Evolutionary conservation across 2,888 invertebrate species (phyloP).

Genomic region (Patella ulyssiponensis): DNA sequence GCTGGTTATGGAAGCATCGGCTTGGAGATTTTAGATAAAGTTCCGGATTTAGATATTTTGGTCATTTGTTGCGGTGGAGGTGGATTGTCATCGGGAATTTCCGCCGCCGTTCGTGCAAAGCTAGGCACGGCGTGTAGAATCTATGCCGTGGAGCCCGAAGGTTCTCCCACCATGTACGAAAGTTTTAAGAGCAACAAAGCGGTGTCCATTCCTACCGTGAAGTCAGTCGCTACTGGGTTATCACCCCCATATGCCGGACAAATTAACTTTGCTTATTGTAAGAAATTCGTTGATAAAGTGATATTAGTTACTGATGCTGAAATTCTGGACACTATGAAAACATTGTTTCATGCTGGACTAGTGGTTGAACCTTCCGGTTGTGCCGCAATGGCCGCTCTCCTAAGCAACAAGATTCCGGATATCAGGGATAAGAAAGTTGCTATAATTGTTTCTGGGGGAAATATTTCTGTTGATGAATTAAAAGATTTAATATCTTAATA

Average conservation of each 20-base stretch:
- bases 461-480: slow-evolving; percentile 60
- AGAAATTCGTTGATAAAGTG: slow-evolving; percentile 61
- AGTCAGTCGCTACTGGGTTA: slow-evolving; percentile 62
- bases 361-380: slow-evolving; percentile 69
- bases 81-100: slow-evolving; percentile 66
- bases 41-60: slow-evolving; percentile 66
- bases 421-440: slow-evolving; percentile 62
- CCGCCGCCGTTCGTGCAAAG: slow-evolving; percentile 61
- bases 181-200: slow-evolving; percentile 59
- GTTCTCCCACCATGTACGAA: slow-evolving; percentile 64
- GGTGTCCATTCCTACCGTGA: slow-evolving; percentile 50
- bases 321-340: slow-evolving; percentile 55
- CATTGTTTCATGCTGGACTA: slow-evolving; percentile 59
- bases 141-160: slow-evolving; percentile 68
- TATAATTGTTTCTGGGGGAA: slow-evolving; percentile 67
- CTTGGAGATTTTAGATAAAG: slow-evolving; percentile 64
- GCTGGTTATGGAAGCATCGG: slow-evolving; percentile 58
- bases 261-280: slow-evolving; percentile 57
- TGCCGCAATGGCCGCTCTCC: slow-evolving; percentile 64
- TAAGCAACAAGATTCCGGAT: slow-evolving; percentile 59
- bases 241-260: slow-evolving; percentile 65
- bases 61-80: slow-evolving; percentile 70
- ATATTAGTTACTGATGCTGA: slow-evolving; percentile 67
- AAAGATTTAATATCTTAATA: neutral
- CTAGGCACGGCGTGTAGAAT: slow-evolving; percentile 56